phyloP scores from a whole-genome alignment of 2,888 invertebrate genomes.

The Julus scandinavius region DNA sequence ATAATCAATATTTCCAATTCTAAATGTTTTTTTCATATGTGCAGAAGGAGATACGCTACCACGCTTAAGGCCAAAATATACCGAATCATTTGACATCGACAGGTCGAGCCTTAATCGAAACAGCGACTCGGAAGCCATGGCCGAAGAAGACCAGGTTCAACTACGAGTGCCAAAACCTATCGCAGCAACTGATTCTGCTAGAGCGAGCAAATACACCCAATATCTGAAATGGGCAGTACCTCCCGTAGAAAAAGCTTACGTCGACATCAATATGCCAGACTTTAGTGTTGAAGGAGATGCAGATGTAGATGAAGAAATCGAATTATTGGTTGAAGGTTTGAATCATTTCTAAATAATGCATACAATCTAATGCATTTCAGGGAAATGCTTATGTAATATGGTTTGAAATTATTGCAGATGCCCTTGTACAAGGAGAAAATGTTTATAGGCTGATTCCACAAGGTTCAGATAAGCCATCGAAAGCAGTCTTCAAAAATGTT shows the following conservation, averaged over 20 bases:
- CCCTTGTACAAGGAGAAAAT: slow-evolving; percentile 52
- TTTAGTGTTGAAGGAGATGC: slow-evolving; percentile 53
- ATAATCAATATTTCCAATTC: not conserved
- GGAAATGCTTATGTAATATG: not conserved
- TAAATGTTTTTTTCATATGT: not conserved
- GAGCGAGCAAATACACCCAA: slow-evolving; percentile 11
- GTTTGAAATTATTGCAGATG: slow-evolving; percentile 10
- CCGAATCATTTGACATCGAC: slow-evolving; percentile 25
- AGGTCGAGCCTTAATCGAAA: not conserved
- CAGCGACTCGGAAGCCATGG: not conserved
- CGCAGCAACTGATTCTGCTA: not conserved
- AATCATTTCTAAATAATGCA: not conserved
- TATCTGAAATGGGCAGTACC: slow-evolving; percentile 50
- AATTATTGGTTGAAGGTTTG: slow-evolving; percentile 53
- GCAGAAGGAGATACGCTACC: slow-evolving; percentile 41
- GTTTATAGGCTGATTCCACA: slow-evolving; percentile 50
- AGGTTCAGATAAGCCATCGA: slow-evolving; percentile 51
- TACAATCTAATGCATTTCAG: not conserved
- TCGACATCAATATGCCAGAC: slow-evolving; percentile 51
- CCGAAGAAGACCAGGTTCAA: slow-evolving; percentile 3
- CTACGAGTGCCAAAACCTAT: not conserved
- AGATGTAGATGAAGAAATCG: slow-evolving; percentile 49
- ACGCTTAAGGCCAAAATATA: slow-evolving; percentile 51
- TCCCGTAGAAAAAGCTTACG: not conserved
- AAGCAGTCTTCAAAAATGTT: slow-evolving; percentile 47